Evolutionary conservation across 2,113 vertebrate genomes (phyloP).

Genomic region (Thryonomys swinderianus): DNA sequence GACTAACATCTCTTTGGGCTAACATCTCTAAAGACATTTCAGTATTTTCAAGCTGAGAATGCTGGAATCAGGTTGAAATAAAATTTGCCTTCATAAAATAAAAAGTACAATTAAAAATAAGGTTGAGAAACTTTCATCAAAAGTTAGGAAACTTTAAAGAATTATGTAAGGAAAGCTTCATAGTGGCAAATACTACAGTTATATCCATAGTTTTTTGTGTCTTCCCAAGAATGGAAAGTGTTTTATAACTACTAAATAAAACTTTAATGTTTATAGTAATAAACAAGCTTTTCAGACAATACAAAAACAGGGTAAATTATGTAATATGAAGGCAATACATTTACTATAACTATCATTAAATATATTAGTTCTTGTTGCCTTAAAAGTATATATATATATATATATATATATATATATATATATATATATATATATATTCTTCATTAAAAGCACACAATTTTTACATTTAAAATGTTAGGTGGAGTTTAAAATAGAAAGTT

Average conservation of each 20-base stretch:
- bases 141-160: neutral
- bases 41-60: neutral
- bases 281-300: neutral
- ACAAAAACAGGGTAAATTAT: neutral
- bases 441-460: neutral
- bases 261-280: neutral
- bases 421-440: neutral
- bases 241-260: neutral
- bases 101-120: neutral
- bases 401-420: too few relatives aligned
- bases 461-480: slow-evolving; percentile 5
- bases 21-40: neutral
- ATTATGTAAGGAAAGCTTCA: neutral
- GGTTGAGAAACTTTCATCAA: neutral
- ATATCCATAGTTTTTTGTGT: neutral
- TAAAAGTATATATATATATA: too few relatives aligned
- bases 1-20: neutral
- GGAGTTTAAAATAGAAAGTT: neutral
- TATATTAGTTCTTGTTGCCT: neutral
- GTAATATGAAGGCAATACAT: neutral
- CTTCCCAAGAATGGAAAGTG: neutral
- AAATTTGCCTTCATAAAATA: neutral
- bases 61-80: neutral
- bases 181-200: neutral
- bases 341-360: slow-evolving; percentile 5